Conservation (phyloP, 1,140 invertebrate species). For the Adoxophyes honmai region DNA sequence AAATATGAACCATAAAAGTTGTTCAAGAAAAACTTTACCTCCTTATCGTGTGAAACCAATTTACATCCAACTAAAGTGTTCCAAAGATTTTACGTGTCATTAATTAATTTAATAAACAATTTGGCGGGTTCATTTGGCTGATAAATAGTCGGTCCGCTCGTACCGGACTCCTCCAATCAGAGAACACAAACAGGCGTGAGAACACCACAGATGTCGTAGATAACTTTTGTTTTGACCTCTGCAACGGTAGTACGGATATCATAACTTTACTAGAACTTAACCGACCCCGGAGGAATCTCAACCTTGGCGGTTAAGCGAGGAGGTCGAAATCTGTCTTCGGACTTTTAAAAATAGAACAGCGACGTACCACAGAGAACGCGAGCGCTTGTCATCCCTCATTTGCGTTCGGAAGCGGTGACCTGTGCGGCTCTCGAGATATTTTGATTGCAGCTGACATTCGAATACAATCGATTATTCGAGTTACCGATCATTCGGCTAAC, state of each 20-base stretch:
- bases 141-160: background rate
- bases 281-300: conserved; percentile 6
- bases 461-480: conserved; percentile 70
- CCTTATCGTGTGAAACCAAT: too few species aligned
- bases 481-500: conserved; percentile 69
- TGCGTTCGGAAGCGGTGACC: conserved; percentile 67
- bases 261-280: conserved; percentile 19
- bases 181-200: conserved; percentile 55
- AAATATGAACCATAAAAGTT: too few species aligned
- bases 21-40: too few species aligned
- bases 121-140: conserved; percentile 8
- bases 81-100: too few species aligned
- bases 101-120: background rate
- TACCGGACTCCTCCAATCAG: conserved; percentile 34
- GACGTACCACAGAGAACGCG: conserved; percentile 27
- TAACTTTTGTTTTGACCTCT: conserved; percentile 40
- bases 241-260: conserved; percentile 22
- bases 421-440: conserved; percentile 52
- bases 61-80: too few species aligned
- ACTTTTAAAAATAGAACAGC: conserved; percentile 5
- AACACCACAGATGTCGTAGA: conserved; percentile 50
- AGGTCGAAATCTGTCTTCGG: too few species aligned
- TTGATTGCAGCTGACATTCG: conserved; percentile 71
- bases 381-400: conserved; percentile 59
- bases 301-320: background rate